Evolutionary conservation across 2,113 vertebrate genomes (phyloP), one percentile per base, ranked within the genome.

Genomic region (Oxyruncus cristatus): DNA sequence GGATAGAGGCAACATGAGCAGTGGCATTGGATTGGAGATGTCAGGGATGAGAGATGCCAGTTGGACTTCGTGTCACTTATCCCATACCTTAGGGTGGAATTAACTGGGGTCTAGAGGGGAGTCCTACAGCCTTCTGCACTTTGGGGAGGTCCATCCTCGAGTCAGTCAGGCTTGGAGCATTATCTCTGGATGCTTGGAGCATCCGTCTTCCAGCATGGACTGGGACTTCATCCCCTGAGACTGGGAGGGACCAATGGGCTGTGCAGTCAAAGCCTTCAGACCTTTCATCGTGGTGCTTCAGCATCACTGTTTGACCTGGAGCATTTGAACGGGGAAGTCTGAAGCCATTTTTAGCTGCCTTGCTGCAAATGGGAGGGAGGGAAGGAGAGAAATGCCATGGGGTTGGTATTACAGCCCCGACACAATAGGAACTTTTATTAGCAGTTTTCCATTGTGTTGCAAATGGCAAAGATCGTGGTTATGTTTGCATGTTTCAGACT

Each of bases 401-500:
- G 72, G 80, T 92, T 85, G 91, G 67, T 58, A 7, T 49, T 88
- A 78, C 95, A 65, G 68, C 58, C 50, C 92, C 66, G 30, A 94
- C 95, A 96, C 95, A 86, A 95, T 95, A 65, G 88, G 81, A 87
- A 89, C 92, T 96, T 97, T 95, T 95, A 91, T 96, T 95, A 96
- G 95, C 91, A 89, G 68, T 80, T 96, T 96, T 95, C 95, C 96
- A 91, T 94, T 94, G 95, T n/a, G 93, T 77, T 77, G 83, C 55
- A 95, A 91, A 95, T 88, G 86, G 91, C 92, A 94, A 92, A 95
- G 93, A 63, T 93, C 94, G 15, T 0, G 41, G 80, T 74, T 94
- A 22, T 80, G 55, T 95, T 91, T 92, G 82, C 91, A 9, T 16
- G 87, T 61, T 84, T 75, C 67, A 93, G 78, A 10, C 86, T 68